Conservation (phyloP, 2,797 vertebrate species). For the Periophthalmus magnuspinnatus region DNA sequence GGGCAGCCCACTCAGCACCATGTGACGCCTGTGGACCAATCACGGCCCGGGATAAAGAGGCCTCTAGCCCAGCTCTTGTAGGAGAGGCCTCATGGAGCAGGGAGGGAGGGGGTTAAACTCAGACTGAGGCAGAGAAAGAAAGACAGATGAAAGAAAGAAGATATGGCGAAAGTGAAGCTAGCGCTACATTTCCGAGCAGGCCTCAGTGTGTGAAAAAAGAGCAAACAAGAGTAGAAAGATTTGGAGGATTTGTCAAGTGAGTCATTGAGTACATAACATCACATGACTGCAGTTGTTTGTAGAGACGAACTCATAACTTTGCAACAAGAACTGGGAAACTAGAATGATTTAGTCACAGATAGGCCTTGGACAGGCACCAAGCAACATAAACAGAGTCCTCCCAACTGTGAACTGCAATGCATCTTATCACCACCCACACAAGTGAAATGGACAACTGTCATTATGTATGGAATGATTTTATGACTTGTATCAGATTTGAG, state of each 20-base stretch:
- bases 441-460: not conserved
- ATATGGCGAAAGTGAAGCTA: constrained; percentile 26
- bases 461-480: constrained; percentile 20
- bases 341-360: constrained; percentile 26
- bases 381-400: constrained; percentile 31
- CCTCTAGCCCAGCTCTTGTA: constrained; percentile 60
- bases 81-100: constrained; percentile 68
- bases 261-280: constrained; percentile 46
- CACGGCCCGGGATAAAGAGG: constrained; percentile 42
- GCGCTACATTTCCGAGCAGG: constrained; percentile 13
- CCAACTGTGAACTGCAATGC: constrained; percentile 5
- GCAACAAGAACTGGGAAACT: constrained; percentile 59
- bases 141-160: constrained; percentile 35
- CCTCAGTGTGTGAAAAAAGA: constrained; percentile 3
- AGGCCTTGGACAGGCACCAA: constrained; percentile 43
- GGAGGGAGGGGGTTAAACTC: constrained; percentile 19
- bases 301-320: constrained; percentile 56
- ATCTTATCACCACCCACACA: not conserved
- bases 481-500: constrained; percentile 18
- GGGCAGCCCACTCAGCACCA: constrained; percentile 75
- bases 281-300: constrained; percentile 67
- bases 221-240: constrained; percentile 4
- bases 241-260: constrained; percentile 41
- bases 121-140: constrained; percentile 21
- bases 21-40: constrained; percentile 79